Evolutionary conservation across 2,113 vertebrate species (phyloP), one percentile per base, ranked within the genome.

Genomic region (Ascaphus truei): DNA sequence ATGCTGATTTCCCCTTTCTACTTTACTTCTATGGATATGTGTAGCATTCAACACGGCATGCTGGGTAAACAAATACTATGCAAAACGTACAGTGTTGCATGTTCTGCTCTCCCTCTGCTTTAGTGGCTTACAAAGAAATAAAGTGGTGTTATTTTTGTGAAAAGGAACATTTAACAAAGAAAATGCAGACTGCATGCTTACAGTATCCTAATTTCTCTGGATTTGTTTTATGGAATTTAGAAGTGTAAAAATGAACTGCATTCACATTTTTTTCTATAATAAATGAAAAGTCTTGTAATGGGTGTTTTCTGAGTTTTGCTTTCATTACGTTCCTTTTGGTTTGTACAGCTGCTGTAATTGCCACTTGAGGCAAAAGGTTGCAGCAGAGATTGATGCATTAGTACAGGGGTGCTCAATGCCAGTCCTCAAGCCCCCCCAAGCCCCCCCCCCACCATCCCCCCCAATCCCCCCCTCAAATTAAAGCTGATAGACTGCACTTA

Each of bases 11-110:
- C 29, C 77, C 78, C 80, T 67, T 84, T 78, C 72, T 76, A 67
- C 59, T 90, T 83, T 80, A 69, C 77, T 84, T 83, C 55, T 72
- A 52, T 86, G 85, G 80, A 79, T 85, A 79, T 83, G 87, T 87
- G 85, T 88, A 86, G 81, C 86, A 88, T 83, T 90, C 79, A 78
- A 87, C 88, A 79, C 89, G 90, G 91, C 91, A 92, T 92, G 90
- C 88, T 88, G 87, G 88, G 86, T 88, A 87, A 86, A 80, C 52
- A 68, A 50, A 91, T 87, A 92, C 92, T 95, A 95, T 94, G 93
- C 92, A 94, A 93, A 92, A 90, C 91, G 84, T 90, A 89, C 86
- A 89, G 87, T 90, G 90, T 83, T 92, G 93, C 93, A 94, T 94
- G 93, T 86, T 86, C 83, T 85, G 81, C 85, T 87, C 81, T 89